Conservation (phyloP, 2,113 vertebrate species). For the Bubo bubo region DNA sequence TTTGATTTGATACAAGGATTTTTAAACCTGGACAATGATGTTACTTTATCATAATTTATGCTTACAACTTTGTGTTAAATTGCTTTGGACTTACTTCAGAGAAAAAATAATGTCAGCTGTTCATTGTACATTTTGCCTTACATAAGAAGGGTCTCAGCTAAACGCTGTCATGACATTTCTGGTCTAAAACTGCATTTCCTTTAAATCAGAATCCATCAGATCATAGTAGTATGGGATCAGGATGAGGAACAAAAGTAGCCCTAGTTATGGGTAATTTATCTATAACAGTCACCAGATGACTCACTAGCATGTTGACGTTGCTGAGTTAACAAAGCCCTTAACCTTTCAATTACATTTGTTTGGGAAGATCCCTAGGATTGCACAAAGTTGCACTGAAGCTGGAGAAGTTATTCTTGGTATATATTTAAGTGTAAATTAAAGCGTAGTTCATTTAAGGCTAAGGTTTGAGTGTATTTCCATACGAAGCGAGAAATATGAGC, state of each 20-base stretch:
- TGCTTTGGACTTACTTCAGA: constrained; percentile 5
- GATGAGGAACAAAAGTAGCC: not conserved
- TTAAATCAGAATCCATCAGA: not conserved
- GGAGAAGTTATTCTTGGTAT: not conserved
- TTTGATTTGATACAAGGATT: not conserved
- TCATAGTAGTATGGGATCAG: not conserved
- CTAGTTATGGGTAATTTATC: not conserved
- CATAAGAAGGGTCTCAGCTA: not conserved
- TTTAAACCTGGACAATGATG: not conserved
- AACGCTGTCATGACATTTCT: not conserved
- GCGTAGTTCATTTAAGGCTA: not conserved
- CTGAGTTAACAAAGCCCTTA: not conserved
- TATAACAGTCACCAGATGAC: not conserved
- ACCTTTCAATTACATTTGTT: not conserved
- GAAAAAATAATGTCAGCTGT: not conserved
- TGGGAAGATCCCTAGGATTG: not conserved
- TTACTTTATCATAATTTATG: not conserved
- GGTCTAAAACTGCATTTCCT: not conserved
- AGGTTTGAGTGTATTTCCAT: not conserved
- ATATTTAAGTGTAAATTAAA: constrained; percentile 11
- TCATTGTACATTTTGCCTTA: not conserved
- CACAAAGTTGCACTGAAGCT: not conserved
- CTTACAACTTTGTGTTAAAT: not conserved
- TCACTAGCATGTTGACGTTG: not conserved
- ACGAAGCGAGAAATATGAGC: not conserved